Conservation (phyloP, 2,113 vertebrate species). For the Dicentrarchus labrax region DNA sequence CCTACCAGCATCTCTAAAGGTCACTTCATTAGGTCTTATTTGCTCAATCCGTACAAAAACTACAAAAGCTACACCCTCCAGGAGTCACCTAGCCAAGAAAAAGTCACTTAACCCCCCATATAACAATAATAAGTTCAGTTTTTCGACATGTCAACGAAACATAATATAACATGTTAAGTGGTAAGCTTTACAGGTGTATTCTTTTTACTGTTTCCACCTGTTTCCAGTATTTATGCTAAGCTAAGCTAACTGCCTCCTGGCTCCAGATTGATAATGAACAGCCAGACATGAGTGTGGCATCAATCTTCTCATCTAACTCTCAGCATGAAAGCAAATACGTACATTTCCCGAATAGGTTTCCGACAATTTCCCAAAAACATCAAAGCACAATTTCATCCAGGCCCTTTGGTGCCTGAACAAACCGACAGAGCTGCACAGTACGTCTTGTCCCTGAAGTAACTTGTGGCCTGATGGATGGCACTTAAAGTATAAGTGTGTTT, state of each 20-base stretch:
- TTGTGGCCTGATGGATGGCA: constrained; percentile 45
- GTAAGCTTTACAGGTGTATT: not conserved
- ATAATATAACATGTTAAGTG: not conserved
- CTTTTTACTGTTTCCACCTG: not conserved
- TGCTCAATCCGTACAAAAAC: not conserved
- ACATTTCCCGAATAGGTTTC: not conserved
- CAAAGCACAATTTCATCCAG: constrained; percentile 29
- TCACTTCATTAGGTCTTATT: not conserved
- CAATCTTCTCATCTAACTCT: not conserved
- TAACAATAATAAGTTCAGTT: not conserved
- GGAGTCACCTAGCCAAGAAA: no score
- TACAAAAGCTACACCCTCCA: not conserved
- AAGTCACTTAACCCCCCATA: no score
- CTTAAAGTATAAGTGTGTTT: constrained; percentile 67
- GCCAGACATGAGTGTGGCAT: not conserved
- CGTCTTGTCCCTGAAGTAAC: not conserved
- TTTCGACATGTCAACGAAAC: not conserved
- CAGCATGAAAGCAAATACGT: not conserved
- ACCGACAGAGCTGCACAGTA: constrained; percentile 22
- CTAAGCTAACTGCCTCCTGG: not conserved
- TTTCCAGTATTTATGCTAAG: not conserved
- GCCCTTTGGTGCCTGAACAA: constrained; percentile 11
- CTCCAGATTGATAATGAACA: not conserved
- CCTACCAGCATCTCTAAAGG: not conserved
- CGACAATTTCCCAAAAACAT: not conserved